Conservation (phyloP, 1,140 invertebrate genomes). For the Medauroidea extradentata region DNA sequence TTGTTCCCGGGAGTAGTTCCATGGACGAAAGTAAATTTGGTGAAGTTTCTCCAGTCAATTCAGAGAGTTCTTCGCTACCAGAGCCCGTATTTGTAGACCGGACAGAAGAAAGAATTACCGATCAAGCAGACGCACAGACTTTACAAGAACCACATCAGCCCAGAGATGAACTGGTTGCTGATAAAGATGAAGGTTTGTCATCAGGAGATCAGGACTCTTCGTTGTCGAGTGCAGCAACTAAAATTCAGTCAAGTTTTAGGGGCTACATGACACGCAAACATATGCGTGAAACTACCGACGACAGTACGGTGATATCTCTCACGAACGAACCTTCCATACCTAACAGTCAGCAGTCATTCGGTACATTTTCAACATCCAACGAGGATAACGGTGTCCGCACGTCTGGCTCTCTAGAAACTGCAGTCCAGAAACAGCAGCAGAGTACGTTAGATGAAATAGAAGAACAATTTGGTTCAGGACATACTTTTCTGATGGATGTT, state of each 20-base stretch:
- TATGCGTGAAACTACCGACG: too few relatives aligned
- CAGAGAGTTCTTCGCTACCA: too few relatives aligned
- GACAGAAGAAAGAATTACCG: too few relatives aligned
- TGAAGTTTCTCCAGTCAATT: too few relatives aligned
- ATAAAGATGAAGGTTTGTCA: neutral
- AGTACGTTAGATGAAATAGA: neutral
- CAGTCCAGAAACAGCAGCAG: slow-evolving; percentile 2
- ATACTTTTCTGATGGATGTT: neutral
- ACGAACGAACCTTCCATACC: slow-evolving; percentile 6
- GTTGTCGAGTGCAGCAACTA: slow-evolving; percentile 53
- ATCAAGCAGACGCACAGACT: too few relatives aligned
- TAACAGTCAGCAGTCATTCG: neutral
- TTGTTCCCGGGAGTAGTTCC: too few relatives aligned
- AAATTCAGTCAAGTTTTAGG: slow-evolving; percentile 68
- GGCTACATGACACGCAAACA: slow-evolving; percentile 57
- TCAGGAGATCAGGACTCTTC: neutral
- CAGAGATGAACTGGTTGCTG: too few relatives aligned
- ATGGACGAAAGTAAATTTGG: too few relatives aligned
- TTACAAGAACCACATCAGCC: too few relatives aligned
- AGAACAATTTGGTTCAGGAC: neutral
- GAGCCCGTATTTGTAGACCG: too few relatives aligned
- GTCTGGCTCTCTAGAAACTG: slow-evolving; percentile 3
- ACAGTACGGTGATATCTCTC: too few relatives aligned
- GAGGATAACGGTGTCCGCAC: neutral
- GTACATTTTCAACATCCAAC: neutral